Conservation (phyloP, 2,888 invertebrate genomes). For the Glomeris marginata region DNA sequence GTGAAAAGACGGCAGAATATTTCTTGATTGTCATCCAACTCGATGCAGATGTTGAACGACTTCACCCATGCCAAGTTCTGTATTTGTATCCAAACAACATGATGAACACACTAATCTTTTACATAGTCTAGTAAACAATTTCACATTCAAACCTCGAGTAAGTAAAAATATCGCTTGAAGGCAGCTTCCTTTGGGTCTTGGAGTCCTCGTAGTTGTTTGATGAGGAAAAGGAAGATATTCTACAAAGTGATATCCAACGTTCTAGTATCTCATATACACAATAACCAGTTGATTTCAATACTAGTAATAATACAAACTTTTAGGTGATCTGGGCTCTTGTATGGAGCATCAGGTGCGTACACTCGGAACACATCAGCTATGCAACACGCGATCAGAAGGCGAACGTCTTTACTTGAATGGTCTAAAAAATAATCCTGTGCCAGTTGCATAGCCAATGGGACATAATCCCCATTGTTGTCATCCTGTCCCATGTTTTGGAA, state of each 20-base stretch:
- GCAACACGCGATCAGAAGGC: slow-evolving; percentile 88
- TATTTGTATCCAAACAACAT: slow-evolving; percentile 17
- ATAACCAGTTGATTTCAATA: slow-evolving; percentile 1
- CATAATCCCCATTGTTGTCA: slow-evolving; percentile 82
- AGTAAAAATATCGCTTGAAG: slow-evolving; percentile 93
- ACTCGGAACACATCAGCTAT: slow-evolving; percentile 92
- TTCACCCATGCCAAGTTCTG: slow-evolving; percentile 89
- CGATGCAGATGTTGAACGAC: slow-evolving; percentile 97
- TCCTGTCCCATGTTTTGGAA: slow-evolving; percentile 89
- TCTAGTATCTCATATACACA: neutral
- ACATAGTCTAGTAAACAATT: neutral
- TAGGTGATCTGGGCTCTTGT: slow-evolving; percentile 87
- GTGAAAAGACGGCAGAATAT: slow-evolving; percentile 87
- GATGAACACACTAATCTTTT: neutral
- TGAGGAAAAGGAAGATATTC: slow-evolving; percentile 65
- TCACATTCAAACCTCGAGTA: slow-evolving; percentile 47
- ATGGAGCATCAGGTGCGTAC: slow-evolving; percentile 95
- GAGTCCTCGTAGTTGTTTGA: slow-evolving; percentile 79
- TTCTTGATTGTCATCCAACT: slow-evolving; percentile 92
- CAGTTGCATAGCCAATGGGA: slow-evolving; percentile 78
- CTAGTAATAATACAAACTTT: slow-evolving; percentile 34
- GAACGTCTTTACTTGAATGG: slow-evolving; percentile 80
- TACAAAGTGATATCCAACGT: neutral
- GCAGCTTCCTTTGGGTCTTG: slow-evolving; percentile 94
- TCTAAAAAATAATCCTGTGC: slow-evolving; percentile 85